phyloP scores from a whole-genome alignment of 2,888 invertebrate species.

The Parochlus steinenii region DNA sequence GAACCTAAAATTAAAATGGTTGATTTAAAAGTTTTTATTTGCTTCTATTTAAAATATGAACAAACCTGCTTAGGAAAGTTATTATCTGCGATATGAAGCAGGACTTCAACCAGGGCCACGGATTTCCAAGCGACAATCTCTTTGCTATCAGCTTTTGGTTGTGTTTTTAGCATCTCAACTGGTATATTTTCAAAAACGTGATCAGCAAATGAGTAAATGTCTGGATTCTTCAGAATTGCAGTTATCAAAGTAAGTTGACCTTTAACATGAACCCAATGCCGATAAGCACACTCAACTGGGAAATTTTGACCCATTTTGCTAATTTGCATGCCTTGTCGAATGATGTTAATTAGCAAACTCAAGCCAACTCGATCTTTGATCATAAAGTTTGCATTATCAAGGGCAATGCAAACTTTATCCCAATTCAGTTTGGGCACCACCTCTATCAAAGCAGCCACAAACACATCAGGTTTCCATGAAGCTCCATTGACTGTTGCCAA shows the following conservation, averaged over 20 bases:
- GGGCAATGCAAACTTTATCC: slow-evolving; percentile 80
- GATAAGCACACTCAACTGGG: slow-evolving; percentile 78
- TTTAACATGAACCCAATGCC: slow-evolving; percentile 85
- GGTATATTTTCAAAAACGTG: slow-evolving; percentile 74
- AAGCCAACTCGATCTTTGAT: slow-evolving; percentile 77
- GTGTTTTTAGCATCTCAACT: slow-evolving; percentile 79
- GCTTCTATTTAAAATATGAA: too few relatives aligned
- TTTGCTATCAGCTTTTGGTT: slow-evolving; percentile 88
- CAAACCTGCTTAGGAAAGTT: slow-evolving; percentile 67
- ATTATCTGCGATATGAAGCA: slow-evolving; percentile 74
- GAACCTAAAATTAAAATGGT: slow-evolving; percentile 57
- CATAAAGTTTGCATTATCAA: slow-evolving; percentile 82
- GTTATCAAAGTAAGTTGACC: slow-evolving; percentile 81
- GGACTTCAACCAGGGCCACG: slow-evolving; percentile 73
- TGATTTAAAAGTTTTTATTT: too few relatives aligned
- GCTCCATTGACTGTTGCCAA: slow-evolving; percentile 24
- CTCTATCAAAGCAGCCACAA: slow-evolving; percentile 83
- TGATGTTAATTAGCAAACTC: slow-evolving; percentile 61
- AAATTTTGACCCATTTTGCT: slow-evolving; percentile 54
- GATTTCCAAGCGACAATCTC: slow-evolving; percentile 90
- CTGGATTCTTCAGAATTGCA: slow-evolving; percentile 75
- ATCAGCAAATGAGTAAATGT: slow-evolving; percentile 89
- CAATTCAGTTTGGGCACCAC: slow-evolving; percentile 72
- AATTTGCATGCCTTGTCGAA: slow-evolving; percentile 64
- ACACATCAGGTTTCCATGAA: slow-evolving; percentile 87